These are phyloP conservation scores for Calliphora vicina DNA, from an alignment of 1,140 invertebrate genomes.

Conservation along the genomic window DNA sequence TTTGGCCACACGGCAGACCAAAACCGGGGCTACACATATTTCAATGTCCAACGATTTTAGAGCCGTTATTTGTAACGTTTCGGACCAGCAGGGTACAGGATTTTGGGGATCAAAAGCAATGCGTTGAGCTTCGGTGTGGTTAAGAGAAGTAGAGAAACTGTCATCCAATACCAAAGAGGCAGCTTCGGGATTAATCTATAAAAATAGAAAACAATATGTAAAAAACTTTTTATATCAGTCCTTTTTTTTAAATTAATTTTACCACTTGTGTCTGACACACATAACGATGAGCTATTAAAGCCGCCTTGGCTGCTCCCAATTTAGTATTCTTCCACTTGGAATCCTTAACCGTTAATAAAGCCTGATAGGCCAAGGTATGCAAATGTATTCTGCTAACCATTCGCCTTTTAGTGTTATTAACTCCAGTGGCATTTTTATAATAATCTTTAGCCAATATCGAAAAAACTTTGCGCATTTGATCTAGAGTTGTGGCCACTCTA, in stretches of 20 bases:
- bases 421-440: slow-evolving; percentile 36
- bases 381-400: slow-evolving; percentile 81
- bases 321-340: slow-evolving; percentile 79
- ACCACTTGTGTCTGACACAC: slow-evolving; percentile 80
- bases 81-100: slow-evolving; percentile 86
- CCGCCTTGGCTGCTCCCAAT: slow-evolving; percentile 84
- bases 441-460: slow-evolving; percentile 64
- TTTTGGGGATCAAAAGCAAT: slow-evolving; percentile 73
- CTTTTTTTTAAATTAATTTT: slow-evolving; percentile 42
- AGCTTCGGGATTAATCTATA: slow-evolving; percentile 74
- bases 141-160: slow-evolving; percentile 76
- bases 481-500: slow-evolving; percentile 79
- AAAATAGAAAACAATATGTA: slow-evolving; percentile 39
- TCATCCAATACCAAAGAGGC: slow-evolving; percentile 83
- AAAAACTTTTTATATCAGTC: not conserved
- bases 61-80: slow-evolving; percentile 65
- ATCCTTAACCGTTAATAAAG: slow-evolving; percentile 75
- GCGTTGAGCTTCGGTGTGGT: slow-evolving; percentile 64
- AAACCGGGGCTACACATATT: slow-evolving; percentile 84
- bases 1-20: slow-evolving; percentile 83
- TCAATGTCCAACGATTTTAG: slow-evolving; percentile 65
- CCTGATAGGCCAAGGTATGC: slow-evolving; percentile 88
- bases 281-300: slow-evolving; percentile 83
- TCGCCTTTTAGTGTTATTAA: slow-evolving; percentile 57
- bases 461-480: slow-evolving; percentile 84